Base-by-base conservation (phyloP, 1,140 invertebrate species). In the Chrysomallon squamiferum region DNA sequence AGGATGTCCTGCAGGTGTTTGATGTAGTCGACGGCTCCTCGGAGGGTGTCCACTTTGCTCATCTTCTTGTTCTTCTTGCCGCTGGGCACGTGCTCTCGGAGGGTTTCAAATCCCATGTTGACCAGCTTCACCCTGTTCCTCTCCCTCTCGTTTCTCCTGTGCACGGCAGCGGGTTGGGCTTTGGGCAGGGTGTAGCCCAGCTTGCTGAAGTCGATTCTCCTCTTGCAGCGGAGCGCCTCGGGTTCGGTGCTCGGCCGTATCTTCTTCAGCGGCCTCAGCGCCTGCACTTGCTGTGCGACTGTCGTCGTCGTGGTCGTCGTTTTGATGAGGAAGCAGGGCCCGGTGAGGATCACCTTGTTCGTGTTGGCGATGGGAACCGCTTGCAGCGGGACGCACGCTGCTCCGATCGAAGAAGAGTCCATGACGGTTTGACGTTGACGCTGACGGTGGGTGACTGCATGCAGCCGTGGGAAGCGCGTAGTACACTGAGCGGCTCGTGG, bases 21-120 rank as follows among this genome's bases (percentile, higher is more conserved):
- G 69, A 98, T 98, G 79, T 98, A 97, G 78, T 96, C 94, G 0
- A 96, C 93, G 0, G 95, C 95, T 88, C 95, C 94, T 63, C 93
- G 88, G 35, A 97, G 83, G 0, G 95, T 97, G 84, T 97, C 95
- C 15, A 97, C 95, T 87, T 97, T 97, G 74, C 81, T 85, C 77
- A 82, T 79, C 65, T 83, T 84, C 66, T 82, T 85, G 62, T 82
- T 82, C 56, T 95, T 95, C 75, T 76, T 74, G 15, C 78, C 79
- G 25, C 72, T 75, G 9, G 84, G 84, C 13, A 85, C 81, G 66
- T 84, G 84, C 35, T 85, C 76, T 25, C 83, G 62, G 6, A 85
- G 71, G 3, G 78, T 80, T 59, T 79, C 83, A 64, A 85, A 85
- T 11, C 82, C 82, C 92, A 94, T 91, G 84, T 97, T 59, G 67